These are phyloP conservation scores for Andrena bicolor DNA, from an alignment of 2,888 invertebrate genomes.

Conservation along the genomic window DNA sequence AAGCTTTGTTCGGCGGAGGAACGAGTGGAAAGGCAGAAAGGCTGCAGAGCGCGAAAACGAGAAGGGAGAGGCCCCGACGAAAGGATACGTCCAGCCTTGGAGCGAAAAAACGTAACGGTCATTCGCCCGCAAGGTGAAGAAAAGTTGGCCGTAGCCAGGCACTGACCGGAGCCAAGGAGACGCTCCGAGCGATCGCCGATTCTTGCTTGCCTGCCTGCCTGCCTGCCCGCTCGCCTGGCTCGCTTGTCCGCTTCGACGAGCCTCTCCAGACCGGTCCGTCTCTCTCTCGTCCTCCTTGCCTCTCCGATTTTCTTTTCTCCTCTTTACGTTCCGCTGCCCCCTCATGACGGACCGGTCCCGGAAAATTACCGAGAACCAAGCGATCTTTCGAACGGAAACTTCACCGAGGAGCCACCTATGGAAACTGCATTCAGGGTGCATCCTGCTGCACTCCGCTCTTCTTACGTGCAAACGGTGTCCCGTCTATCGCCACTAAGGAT, in stretches of 20 bases:
- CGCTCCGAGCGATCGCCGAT: constrained; percentile 80
- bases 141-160: constrained; percentile 81
- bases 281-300: constrained; percentile 1
- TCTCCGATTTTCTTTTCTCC: constrained; percentile 62
- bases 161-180: constrained; percentile 83
- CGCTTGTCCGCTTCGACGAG: constrained; percentile 71
- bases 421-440: neutral
- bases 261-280: constrained; percentile 72
- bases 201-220: constrained; percentile 46
- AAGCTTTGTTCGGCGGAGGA: constrained; percentile 1
- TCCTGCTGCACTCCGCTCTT: neutral
- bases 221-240: constrained; percentile 9
- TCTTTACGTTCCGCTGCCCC: constrained; percentile 33
- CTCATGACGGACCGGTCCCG: constrained; percentile 75
- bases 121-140: constrained; percentile 84
- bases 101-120: constrained; percentile 84
- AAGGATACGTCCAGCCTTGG: constrained; percentile 80
- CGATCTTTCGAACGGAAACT: constrained; percentile 57
- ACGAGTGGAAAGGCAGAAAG: constrained; percentile 32
- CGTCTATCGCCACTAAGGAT: too few species aligned
- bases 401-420: constrained; percentile 5
- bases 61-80: constrained; percentile 71
- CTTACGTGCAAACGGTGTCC: neutral
- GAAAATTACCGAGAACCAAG: constrained; percentile 75
- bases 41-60: constrained; percentile 41